A percentile compares a stretch with the other conserved stretches of the same genome.
These are phyloP conservation scores for Halichoerus grypus DNA, from an alignment of 2,113 vertebrate species.

Conservation along the genomic window DNA sequence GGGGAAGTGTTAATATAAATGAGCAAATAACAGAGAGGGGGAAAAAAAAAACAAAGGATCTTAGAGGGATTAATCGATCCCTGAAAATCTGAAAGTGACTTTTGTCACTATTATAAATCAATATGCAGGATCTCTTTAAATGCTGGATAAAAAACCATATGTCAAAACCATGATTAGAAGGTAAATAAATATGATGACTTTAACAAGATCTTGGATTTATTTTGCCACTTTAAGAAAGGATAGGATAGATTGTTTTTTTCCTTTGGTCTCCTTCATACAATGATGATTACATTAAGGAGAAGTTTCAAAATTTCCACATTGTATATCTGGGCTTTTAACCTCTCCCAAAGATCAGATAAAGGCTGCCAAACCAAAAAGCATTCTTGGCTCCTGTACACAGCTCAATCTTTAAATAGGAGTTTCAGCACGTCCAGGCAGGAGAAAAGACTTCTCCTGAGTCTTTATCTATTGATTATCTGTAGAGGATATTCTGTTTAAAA, in stretches of 20 bases:
- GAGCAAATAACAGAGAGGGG: neutral
- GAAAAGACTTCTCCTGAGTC: slow-evolving; percentile 38
- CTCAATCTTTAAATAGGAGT: slow-evolving; percentile 63
- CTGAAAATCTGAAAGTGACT: slow-evolving; percentile 58
- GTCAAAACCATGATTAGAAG: slow-evolving; percentile 60
- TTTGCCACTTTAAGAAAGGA: slow-evolving; percentile 38
- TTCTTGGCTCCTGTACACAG: slow-evolving; percentile 69
- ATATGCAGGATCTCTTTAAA: slow-evolving; percentile 64
- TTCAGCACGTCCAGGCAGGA: slow-evolving; percentile 33
- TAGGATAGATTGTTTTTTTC: slow-evolving; percentile 3
- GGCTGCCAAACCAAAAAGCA: slow-evolving; percentile 76
- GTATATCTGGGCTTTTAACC: slow-evolving; percentile 77
- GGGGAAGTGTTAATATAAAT: slow-evolving; percentile 30
- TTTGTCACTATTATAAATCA: slow-evolving; percentile 69
- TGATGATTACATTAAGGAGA: slow-evolving; percentile 60
- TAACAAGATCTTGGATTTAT: slow-evolving; percentile 53
- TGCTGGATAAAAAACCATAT: slow-evolving; percentile 64
- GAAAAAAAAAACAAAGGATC: neutral
- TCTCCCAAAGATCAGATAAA: slow-evolving; percentile 74
- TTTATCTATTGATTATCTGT: slow-evolving; percentile 70
- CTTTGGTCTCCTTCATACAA: slow-evolving; percentile 24
- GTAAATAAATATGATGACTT: slow-evolving; percentile 54
- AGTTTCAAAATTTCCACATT: slow-evolving; percentile 60
- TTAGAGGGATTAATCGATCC: neutral
- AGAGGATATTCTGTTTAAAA: slow-evolving; percentile 68